Evolutionary conservation across 2,113 vertebrate genomes (phyloP), one percentile per base, ranked within the genome.

Genomic region (Ancistrus triradiatus): DNA sequence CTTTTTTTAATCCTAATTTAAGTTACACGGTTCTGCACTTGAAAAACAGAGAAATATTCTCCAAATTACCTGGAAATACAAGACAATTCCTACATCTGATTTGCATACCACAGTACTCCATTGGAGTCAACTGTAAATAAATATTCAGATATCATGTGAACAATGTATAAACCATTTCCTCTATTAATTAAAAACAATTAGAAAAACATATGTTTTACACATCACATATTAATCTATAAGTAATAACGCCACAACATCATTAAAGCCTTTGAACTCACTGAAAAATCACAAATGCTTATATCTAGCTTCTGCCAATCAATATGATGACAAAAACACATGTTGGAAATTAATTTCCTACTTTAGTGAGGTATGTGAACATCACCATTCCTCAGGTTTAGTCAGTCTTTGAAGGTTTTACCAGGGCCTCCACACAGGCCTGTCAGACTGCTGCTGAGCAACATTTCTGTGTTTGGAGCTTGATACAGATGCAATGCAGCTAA

Each of bases 391-490:
- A 66, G 44, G 74, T 60, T 62, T 62, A 24, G 19, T 51, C 42
- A 50, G 31, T 42, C n/a, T 44, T 38, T n/a, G n/a, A 7, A 46
- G 42, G 69, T 59, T 84, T 83, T 91, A 90, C 92, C 91, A 94
- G 0, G 93, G 92, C 74, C 92, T 92, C 93, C 93, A 94, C 66
- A 94, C 73, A 0, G 84, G 33, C 3, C 71, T 66, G 82, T 66
- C 73, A 65, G 56, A 49, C 9, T 81, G 84, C 74, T 85, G 88
- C 61, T 81, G 76, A 27, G 13, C n/a, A 28, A 33, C 9, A 63
- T 71, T 25, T 58, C 69, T 51, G 71, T 73, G 27, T 33, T 46
- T 73, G 64, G 31, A 79, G 40, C n/a, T 56, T 65, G 42, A n/a
- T 14, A 47, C 24, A 6, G 75, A 48, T 18, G 66, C 50, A 18